Conservation (phyloP, 2,113 vertebrate species). For the Gavialis gangeticus region DNA sequence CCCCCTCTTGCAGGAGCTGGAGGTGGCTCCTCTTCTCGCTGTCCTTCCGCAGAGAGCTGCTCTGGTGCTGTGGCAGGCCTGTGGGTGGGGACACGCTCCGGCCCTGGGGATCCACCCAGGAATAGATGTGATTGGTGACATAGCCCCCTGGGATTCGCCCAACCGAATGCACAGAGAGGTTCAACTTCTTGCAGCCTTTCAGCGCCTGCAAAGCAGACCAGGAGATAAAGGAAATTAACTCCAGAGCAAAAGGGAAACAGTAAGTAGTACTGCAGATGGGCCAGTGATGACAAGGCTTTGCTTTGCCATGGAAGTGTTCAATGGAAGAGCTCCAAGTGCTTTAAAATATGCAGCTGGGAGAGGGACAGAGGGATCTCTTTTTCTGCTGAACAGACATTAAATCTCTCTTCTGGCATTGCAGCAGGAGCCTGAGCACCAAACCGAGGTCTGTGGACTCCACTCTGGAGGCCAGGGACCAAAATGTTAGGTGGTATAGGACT, state of each 20-base stretch:
- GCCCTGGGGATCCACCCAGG: constrained; percentile 97
- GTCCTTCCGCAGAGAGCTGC: constrained; percentile 82
- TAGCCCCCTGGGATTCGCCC: constrained; percentile 95
- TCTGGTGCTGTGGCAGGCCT: constrained; percentile 85
- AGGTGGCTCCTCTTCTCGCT: constrained; percentile 90
- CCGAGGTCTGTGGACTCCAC: too few relatives aligned
- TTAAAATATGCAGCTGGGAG: neutral
- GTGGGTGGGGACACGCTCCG: constrained; percentile 90
- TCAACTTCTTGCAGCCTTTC: constrained; percentile 96
- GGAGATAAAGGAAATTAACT: neutral
- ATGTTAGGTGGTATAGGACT: too few relatives aligned
- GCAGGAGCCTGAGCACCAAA: too few relatives aligned
- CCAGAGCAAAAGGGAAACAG: neutral
- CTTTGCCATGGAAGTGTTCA: neutral
- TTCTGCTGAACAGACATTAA: neutral
- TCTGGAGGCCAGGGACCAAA: too few relatives aligned
- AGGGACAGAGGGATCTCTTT: neutral
- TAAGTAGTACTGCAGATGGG: neutral
- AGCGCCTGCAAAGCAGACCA: constrained; percentile 83
- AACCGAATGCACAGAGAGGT: constrained; percentile 89
- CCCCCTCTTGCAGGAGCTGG: constrained; percentile 92
- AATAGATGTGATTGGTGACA: constrained; percentile 97
- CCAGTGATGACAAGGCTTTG: rapidly evolving
- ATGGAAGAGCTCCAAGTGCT: neutral
- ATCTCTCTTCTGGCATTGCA: neutral